Evolutionary conservation across 2,113 vertebrate genomes (phyloP).

Genomic region (Nycticebus coucang): DNA sequence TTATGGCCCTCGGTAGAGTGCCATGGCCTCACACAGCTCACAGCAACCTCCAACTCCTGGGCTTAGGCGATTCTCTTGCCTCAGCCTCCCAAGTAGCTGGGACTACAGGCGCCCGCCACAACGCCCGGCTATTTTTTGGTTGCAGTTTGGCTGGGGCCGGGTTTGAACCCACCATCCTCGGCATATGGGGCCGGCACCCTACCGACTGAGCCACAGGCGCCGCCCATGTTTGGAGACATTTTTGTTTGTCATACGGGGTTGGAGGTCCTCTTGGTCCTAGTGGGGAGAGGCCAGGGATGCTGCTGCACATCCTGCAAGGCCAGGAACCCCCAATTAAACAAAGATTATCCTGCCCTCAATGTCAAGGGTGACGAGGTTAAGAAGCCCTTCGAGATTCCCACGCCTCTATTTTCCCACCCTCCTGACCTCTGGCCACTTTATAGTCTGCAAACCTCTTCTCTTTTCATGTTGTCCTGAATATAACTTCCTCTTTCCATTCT

Average conservation of each 20-base stretch:
- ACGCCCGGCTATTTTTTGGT: too few species aligned
- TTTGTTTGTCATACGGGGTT: neutral
- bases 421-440: neutral
- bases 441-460: neutral
- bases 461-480: neutral
- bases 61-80: too few species aligned
- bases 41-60: too few species aligned
- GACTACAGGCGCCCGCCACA: too few species aligned
- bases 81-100: too few species aligned
- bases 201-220: too few species aligned
- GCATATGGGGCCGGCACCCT: too few species aligned
- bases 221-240: neutral
- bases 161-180: too few species aligned
- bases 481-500: neutral
- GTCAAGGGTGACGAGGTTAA: neutral
- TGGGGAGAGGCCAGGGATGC: neutral
- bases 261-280: neutral
- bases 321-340: neutral
- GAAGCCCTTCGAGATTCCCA: neutral
- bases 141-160: too few species aligned
- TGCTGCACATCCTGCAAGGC: neutral
- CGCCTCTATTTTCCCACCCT: neutral
- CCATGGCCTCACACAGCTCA: too few species aligned
- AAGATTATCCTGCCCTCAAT: neutral
- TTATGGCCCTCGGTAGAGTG: too few species aligned